These are phyloP conservation scores for Hypotaenidia okinawae DNA, from an alignment of 2,797 vertebrate genomes.

Conservation along the genomic window DNA sequence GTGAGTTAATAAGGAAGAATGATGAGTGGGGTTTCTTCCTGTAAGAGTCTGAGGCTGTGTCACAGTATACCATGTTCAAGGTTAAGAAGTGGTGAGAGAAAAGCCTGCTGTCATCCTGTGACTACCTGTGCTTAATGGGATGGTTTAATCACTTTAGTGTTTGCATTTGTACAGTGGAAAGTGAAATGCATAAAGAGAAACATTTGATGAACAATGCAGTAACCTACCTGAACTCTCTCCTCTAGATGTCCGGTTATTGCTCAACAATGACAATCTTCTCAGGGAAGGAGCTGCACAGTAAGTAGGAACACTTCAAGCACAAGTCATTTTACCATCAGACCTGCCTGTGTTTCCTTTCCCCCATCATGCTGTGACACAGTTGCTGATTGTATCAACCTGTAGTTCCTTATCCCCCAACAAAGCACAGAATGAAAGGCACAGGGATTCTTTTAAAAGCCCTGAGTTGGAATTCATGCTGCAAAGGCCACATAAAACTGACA, in stretches of 20 bases:
- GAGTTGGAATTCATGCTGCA: not conserved
- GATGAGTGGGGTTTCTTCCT: not conserved
- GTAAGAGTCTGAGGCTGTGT: not conserved
- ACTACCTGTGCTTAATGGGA: not conserved
- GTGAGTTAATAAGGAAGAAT: constrained; percentile 76
- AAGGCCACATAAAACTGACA: not conserved
- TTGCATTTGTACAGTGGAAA: not conserved
- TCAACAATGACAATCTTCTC: constrained; percentile 95
- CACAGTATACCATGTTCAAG: not conserved
- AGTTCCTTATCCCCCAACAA: not conserved
- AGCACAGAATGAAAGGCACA: not conserved
- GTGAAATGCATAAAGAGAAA: not conserved
- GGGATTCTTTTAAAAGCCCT: not conserved
- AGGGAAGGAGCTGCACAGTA: constrained; percentile 92
- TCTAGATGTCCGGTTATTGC: constrained; percentile 92
- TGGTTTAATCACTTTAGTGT: not conserved
- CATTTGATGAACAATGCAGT: not conserved
- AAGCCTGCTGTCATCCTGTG: not conserved
- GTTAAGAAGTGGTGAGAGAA: not conserved
- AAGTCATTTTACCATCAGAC: not conserved
- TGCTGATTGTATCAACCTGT: not conserved
- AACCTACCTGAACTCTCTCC: constrained; percentile 15
- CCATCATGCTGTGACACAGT: not conserved
- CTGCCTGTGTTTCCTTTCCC: not conserved
- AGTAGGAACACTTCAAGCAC: constrained; percentile 68